Evolutionary conservation across 1,140 invertebrate genomes (phyloP), one percentile per base, ranked within the genome.

Genomic region (Archivesica marissinica): DNA sequence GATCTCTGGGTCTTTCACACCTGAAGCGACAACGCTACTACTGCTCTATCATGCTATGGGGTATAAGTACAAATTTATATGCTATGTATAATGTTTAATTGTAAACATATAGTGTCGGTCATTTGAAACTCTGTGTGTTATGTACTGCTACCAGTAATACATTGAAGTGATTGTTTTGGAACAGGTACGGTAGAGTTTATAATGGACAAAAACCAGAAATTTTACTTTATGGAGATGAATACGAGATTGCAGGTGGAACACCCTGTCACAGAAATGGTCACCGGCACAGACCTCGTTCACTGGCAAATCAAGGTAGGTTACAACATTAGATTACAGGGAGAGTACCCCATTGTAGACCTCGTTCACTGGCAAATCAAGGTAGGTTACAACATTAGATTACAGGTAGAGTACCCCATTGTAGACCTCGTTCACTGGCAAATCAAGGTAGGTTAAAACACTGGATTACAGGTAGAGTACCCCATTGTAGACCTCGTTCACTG

Each of bases 381-480:
- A 70, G 70, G n/a, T 7, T 11, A 41, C n/a, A 94, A 94, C 88
- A 94, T 94, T 6, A 85, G 94, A 56, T 88, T 94, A 30, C 94
- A 94, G 83, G 94, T 94, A 0, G 98, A 99, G 93, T 98, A 99
- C 95, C 98, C 99, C 0, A 96, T 99, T 20, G 98, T 94, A 0
- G 99, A 99, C 95, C 95, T 99, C 33, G 99, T 99, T 0, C 98
- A 99, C 94, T 99, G 99, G 99, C 99, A 99, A 94, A 94, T 99
- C 0, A 91, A 92, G 88, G 95, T 95, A 70, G 70, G n/a, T 7
- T 11, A 41, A 13, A 94, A 94, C 88, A 94, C 94, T 6, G 84
- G 94, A 56, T 88, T 94, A 30, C 94, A 94, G 83, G 94, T 94
- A 0, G 98, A 99, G 93, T 98, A 99, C 95, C 98, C 99, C 0